Percentiles rank a stretch among this genome's conserved stretches.
These are phyloP conservation scores for Potamarius usumacintae DNA, from an alignment of 2,113 vertebrate species.

Conservation along the genomic window DNA sequence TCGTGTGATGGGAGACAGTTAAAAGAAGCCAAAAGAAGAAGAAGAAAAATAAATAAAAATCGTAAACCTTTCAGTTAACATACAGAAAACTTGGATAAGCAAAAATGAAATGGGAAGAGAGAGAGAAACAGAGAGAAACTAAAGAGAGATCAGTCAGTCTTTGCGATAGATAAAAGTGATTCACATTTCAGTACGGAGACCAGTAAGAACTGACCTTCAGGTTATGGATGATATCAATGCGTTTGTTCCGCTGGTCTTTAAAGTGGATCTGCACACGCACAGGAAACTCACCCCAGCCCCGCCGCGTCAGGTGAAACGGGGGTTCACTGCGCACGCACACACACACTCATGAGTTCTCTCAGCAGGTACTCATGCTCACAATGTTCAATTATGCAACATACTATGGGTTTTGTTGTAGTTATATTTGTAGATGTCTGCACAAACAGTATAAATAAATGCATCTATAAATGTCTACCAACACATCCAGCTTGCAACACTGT, in stretches of 20 bases:
- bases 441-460: neutral
- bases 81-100: neutral
- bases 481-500: neutral
- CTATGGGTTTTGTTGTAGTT: neutral
- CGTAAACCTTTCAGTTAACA: neutral
- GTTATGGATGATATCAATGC: constrained; percentile 98
- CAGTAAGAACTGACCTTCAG: constrained; percentile 81
- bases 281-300: constrained; percentile 98
- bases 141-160: constrained; percentile 3
- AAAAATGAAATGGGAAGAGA: neutral
- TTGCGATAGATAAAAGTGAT: neutral
- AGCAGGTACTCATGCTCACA: neutral
- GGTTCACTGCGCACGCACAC: constrained; percentile 80
- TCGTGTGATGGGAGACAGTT: neutral
- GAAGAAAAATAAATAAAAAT: neutral
- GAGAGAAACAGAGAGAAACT: neutral
- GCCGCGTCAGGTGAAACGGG: constrained; percentile 93
- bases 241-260: constrained; percentile 97
- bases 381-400: neutral
- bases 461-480: neutral
- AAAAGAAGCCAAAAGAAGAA: neutral
- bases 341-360: neutral
- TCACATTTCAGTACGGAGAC: neutral
- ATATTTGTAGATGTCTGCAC: neutral
- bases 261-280: constrained; percentile 98